phyloP scores from a whole-genome alignment of 2,888 invertebrate genomes.

The Hymenopus coronatus region DNA sequence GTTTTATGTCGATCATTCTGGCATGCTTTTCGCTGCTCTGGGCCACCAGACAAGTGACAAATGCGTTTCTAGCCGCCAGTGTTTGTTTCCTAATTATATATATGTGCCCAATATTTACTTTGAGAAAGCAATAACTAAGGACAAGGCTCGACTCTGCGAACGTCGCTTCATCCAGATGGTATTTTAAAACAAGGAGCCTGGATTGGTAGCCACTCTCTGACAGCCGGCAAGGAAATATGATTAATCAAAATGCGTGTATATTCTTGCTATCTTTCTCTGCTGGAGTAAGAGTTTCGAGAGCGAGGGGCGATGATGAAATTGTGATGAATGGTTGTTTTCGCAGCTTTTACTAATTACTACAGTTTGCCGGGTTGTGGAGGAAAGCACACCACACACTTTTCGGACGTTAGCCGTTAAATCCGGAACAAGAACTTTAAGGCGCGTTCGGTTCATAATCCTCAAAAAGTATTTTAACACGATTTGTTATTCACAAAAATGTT shows the following conservation, averaged over 20 bases:
- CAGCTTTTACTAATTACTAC: conserved; percentile 8
- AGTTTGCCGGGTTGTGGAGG: background rate
- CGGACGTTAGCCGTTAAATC: background rate
- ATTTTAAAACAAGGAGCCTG: background rate
- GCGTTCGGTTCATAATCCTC: background rate
- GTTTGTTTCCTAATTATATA: background rate
- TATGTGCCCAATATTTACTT: background rate
- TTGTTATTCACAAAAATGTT: too few relatives aligned
- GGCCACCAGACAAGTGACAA: background rate
- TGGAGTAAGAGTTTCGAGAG: background rate
- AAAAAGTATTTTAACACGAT: too few relatives aligned
- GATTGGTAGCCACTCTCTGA: background rate
- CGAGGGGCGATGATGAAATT: background rate
- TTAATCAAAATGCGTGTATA: background rate
- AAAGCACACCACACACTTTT: background rate
- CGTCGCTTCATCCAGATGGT: background rate
- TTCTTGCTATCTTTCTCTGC: background rate
- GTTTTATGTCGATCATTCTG: too few relatives aligned
- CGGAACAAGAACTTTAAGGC: background rate
- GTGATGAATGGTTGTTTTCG: conserved; percentile 14
- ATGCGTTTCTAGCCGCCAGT: background rate
- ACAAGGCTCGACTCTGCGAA: background rate
- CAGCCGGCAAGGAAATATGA: background rate
- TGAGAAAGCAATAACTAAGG: background rate
- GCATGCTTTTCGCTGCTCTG: too few relatives aligned